Conservation (phyloP, 2,888 invertebrate species). For the Adelphocoris suturalis region DNA sequence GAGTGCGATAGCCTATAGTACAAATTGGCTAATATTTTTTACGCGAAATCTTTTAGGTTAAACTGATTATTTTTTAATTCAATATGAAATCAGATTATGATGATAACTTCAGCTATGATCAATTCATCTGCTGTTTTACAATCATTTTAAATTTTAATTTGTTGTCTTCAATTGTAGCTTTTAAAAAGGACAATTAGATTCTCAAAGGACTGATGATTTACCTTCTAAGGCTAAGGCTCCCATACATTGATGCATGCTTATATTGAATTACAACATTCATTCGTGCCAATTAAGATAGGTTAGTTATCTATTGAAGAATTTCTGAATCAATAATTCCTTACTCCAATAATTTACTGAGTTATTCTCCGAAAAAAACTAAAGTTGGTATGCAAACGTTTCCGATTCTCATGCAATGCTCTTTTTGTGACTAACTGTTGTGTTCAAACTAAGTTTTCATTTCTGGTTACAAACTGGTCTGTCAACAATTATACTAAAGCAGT, state of each 20-base stretch:
- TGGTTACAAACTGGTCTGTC: neutral
- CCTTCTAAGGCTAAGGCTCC: neutral
- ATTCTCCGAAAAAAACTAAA: neutral
- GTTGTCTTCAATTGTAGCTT: neutral
- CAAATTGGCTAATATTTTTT: conserved; percentile 57
- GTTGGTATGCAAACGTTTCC: neutral
- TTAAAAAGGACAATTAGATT: neutral
- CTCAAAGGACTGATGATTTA: conserved; percentile 32
- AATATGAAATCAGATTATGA: neutral
- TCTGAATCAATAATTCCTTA: neutral
- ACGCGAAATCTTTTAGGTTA: conserved; percentile 23
- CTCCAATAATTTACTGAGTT: neutral
- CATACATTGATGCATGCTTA: conserved; percentile 1
- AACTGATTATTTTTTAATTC: neutral
- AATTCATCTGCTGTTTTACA: neutral
- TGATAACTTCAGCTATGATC: neutral
- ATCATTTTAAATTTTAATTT: neutral
- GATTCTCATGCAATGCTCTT: neutral
- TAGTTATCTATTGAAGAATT: conserved; percentile 25
- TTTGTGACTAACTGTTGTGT: neutral
- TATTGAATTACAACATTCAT: conserved; percentile 23
- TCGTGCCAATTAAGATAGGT: conserved; percentile 8
- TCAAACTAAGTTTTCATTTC: too few species aligned
- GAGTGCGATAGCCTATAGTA: conserved; percentile 51
- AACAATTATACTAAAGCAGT: neutral